These are phyloP conservation scores for Cyprinodon variegatus DNA, from an alignment of 2,113 vertebrate genomes.

Conservation along the genomic window DNA sequence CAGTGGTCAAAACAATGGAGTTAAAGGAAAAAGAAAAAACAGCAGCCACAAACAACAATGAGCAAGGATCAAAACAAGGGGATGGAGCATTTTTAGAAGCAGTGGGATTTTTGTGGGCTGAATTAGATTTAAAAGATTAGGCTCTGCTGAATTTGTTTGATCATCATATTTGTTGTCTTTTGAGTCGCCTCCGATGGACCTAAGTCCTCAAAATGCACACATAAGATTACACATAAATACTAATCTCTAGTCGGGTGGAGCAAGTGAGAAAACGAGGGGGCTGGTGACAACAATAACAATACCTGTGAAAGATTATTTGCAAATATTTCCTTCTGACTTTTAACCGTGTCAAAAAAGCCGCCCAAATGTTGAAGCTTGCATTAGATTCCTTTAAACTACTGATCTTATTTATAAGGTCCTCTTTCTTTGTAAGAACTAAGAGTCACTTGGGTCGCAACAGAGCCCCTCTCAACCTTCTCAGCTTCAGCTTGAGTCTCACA, in stretches of 20 bases:
- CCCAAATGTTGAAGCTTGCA: not conserved
- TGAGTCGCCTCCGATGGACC: constrained; percentile 19
- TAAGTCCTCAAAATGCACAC: constrained; percentile 31
- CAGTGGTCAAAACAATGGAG: constrained; percentile 57
- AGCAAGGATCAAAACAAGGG: constrained; percentile 72
- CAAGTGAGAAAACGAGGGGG: constrained; percentile 13
- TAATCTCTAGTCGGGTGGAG: constrained; percentile 28
- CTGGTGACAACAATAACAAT: constrained; percentile 41
- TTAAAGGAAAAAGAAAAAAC: constrained; percentile 11
- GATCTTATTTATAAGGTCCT: constrained; percentile 53
- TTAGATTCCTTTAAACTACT: constrained; percentile 35
- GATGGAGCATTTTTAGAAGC: constrained; percentile 59
- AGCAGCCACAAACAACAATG: constrained; percentile 56
- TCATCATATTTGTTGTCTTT: constrained; percentile 56
- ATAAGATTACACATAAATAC: constrained; percentile 22
- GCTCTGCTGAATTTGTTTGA: constrained; percentile 68
- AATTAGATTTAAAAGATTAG: constrained; percentile 80
- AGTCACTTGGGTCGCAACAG: constrained; percentile 56
- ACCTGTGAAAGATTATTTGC: constrained; percentile 41
- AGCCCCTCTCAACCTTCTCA: constrained; percentile 30
- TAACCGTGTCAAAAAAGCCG: not conserved
- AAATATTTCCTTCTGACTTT: not conserved
- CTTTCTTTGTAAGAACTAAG: constrained; percentile 32
- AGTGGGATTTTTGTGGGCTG: constrained; percentile 61
- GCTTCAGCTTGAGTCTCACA: constrained; percentile 47